Evolutionary conservation across 2,113 vertebrate species (phyloP).

Genomic region (Chionis minor): DNA sequence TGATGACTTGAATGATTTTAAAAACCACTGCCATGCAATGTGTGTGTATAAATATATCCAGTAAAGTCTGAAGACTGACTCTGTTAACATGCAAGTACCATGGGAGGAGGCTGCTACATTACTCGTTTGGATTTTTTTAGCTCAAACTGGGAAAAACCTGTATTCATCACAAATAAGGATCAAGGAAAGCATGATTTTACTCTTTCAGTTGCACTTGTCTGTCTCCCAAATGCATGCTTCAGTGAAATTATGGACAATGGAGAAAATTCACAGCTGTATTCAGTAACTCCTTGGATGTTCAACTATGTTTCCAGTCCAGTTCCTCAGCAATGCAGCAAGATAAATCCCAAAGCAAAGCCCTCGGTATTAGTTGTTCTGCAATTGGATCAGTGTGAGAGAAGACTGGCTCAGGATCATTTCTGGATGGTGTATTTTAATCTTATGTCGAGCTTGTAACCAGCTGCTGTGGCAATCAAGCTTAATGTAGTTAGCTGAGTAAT

Average conservation of each 20-base stretch:
- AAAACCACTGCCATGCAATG: not conserved
- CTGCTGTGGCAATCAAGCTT: constrained; percentile 30
- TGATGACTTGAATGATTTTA: not conserved
- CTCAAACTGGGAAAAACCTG: not conserved
- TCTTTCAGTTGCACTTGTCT: not conserved
- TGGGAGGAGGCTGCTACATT: not conserved
- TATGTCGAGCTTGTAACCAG: not conserved
- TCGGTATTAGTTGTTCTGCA: not conserved
- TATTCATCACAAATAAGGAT: not conserved
- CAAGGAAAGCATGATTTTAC: not conserved
- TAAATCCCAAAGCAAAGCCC: not conserved
- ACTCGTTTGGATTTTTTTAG: not conserved
- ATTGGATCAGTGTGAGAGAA: not conserved
- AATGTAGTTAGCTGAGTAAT: constrained; percentile 64
- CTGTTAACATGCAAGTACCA: not conserved
- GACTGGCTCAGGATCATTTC: not conserved
- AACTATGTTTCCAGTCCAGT: not conserved
- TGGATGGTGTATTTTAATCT: constrained; percentile 1
- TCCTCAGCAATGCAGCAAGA: not conserved
- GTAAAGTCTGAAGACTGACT: not conserved
- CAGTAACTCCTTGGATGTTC: not conserved
- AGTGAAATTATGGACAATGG: not conserved
- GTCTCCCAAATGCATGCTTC: not conserved
- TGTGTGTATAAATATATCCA: not conserved
- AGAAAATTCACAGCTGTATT: not conserved